A percentile compares a stretch with the other conserved stretches of the same genome.
These are phyloP conservation scores for Melieria picta DNA, from an alignment of 2,888 invertebrate species.

Conservation along the genomic window DNA sequence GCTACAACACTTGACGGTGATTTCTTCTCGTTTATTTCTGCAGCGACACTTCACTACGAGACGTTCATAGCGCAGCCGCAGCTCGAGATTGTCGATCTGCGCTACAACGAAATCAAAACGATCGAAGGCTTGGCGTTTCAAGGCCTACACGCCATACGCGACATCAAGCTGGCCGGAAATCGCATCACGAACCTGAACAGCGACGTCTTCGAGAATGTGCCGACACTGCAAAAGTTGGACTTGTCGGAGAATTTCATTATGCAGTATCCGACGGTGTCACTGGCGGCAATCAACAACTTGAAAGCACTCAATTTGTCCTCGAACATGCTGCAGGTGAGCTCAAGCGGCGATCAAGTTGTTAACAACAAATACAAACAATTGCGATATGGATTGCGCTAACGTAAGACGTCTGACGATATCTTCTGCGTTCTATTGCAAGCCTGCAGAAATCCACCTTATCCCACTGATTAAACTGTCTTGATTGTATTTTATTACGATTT, in stretches of 20 bases:
- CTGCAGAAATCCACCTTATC: no score
- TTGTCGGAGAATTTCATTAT: slow-evolving; percentile 87
- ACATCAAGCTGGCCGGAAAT: slow-evolving; percentile 81
- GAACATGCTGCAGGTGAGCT: slow-evolving; percentile 82
- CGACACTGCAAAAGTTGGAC: slow-evolving; percentile 81
- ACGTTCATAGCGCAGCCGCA: slow-evolving; percentile 77
- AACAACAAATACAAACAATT: not conserved
- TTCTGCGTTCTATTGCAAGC: no score
- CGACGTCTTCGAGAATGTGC: slow-evolving; percentile 80
- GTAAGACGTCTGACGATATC: no score
- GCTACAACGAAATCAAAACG: slow-evolving; percentile 78
- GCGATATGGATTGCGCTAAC: no score
- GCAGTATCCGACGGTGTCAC: slow-evolving; percentile 81
- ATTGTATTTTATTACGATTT: not conserved
- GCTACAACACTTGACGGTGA: no score
- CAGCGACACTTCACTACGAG: slow-evolving; percentile 69
- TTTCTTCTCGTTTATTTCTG: not conserved
- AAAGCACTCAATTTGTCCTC: slow-evolving; percentile 83
- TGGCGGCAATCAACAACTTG: slow-evolving; percentile 76
- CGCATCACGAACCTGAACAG: slow-evolving; percentile 83
- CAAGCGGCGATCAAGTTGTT: not conserved
- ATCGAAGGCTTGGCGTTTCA: slow-evolving; percentile 82
- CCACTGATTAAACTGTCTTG: not conserved
- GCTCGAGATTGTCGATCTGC: slow-evolving; percentile 81
- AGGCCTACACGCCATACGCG: slow-evolving; percentile 74